Evolutionary conservation across 2,888 invertebrate genomes (phyloP).

Genomic region (Apantesis nais): DNA sequence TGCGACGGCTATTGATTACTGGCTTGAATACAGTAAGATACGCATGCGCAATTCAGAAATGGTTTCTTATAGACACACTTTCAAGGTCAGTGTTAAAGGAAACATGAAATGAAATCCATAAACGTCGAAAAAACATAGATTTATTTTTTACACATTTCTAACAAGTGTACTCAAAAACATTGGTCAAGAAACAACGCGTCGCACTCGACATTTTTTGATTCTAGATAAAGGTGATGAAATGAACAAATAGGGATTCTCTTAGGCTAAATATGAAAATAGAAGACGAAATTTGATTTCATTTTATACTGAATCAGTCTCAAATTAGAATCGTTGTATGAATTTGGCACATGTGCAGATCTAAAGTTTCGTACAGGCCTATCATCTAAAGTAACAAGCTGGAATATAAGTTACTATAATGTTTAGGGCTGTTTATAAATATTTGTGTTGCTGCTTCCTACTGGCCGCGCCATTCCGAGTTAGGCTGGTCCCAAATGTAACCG

Average conservation of each 20-base stretch:
- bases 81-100: constrained; percentile 65
- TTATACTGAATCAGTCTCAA: constrained; percentile 78
- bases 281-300: constrained; percentile 75
- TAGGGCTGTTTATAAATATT: constrained; percentile 20
- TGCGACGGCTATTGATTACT: constrained; percentile 73
- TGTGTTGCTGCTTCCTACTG: constrained; percentile 53
- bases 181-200: constrained; percentile 50
- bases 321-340: constrained; percentile 71
- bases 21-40: constrained; percentile 43
- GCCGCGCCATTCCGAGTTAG: constrained; percentile 81
- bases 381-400: constrained; percentile 44
- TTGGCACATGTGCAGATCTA: constrained; percentile 60
- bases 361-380: constrained; percentile 37
- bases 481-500: constrained; percentile 96
- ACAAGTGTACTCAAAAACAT: constrained; percentile 59
- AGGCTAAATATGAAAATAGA: constrained; percentile 77
- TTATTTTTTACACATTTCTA: constrained; percentile 68
- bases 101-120: constrained; percentile 57
- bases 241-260: constrained; percentile 50
- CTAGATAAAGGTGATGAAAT: constrained; percentile 47
- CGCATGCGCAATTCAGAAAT: constrained; percentile 71
- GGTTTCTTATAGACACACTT: constrained; percentile 47
- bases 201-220: constrained; percentile 36
- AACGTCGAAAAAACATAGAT: constrained; percentile 61
- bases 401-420: constrained; percentile 34